Base-by-base conservation (phyloP, 2,113 vertebrate species). In the Holacanthus passer region DNA sequence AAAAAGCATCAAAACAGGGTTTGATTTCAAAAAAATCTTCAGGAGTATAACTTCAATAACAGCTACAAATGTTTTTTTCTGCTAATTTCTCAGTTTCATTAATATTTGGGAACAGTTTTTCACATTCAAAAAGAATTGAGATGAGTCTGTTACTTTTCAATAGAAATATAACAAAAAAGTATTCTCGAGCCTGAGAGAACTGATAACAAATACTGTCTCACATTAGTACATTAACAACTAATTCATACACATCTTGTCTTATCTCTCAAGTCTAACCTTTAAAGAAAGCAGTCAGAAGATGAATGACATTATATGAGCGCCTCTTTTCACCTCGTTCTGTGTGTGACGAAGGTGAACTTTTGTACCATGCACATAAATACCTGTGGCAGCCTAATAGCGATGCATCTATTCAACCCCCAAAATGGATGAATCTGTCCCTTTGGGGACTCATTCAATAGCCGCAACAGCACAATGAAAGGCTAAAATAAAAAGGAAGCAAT, bases 401-500 rank as follows among this genome's bases (percentile, higher is more conserved):
- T 55, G 71, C 81, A 59, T 82, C 88, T 85, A 91, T 93, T 94
- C 87, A 92, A 32, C 77, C 65, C 87, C 78, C 91, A 78, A 90
- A 96, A 96, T 92, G 93, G 77, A 89, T 72, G 79, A 84, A 87
- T 90, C 79, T 87, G 93, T 90, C 92, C 92, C 74, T 81, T 87
- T 90, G 85, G 89, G 95, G 91, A 89, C 48, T 93, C 90, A 89
- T 94, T 96, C 94, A 96, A 94, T 92, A 85, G 93, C 96, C 91
- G 93, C 88, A 71, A 76, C 80, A 83, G 85, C 92, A 94, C 94
- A 94, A 95, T 94, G 95, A 95, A 95, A 92, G 88, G 87, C 92
- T 92, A 73, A 90, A 94, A 94, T 91, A 87, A 94, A 95, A 95
- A 95, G 87, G 86, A 95, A 92, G 91, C 86, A 90, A 91, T 90